Conservation (phyloP, 2,797 vertebrate genomes). For the Dipus sagitta region DNA sequence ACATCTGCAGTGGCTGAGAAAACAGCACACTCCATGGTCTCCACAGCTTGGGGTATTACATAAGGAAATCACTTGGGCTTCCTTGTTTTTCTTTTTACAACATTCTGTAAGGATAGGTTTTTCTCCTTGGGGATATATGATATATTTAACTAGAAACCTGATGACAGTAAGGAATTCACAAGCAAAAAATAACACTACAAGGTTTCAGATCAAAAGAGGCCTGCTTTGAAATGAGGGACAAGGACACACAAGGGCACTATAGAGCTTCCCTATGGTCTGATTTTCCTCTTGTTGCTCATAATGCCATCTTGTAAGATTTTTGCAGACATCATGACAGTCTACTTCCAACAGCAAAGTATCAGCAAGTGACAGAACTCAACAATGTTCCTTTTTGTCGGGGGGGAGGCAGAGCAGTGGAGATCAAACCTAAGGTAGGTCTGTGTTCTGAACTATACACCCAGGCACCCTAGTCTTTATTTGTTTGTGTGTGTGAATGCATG, state of each 20-base stretch:
- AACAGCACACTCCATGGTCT: not conserved
- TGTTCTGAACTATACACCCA: not conserved
- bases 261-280: not conserved
- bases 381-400: not conserved
- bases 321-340: not conserved
- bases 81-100: slow-evolving; percentile 6
- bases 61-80: not conserved
- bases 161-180: slow-evolving; percentile 51
- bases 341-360: not conserved
- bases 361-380: not conserved
- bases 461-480: too few relatives aligned
- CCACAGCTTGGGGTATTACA: accelerated
- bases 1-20: not conserved
- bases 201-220: not conserved
- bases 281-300: not conserved
- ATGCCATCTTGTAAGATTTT: not conserved
- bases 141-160: slow-evolving; percentile 23
- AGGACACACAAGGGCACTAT: not conserved
- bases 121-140: slow-evolving; percentile 2
- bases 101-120: not conserved
- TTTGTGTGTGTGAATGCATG: too few relatives aligned
- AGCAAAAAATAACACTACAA: slow-evolving; percentile 45
- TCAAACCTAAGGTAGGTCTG: not conserved
- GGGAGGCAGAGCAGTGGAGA: not conserved
- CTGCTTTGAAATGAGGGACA: slow-evolving; percentile 37